Percentiles rank a stretch among this genome's conserved stretches.
phyloP scores from a whole-genome alignment of 92 coral and sea anemone genomes.

The Meandrina meandrites region DNA sequence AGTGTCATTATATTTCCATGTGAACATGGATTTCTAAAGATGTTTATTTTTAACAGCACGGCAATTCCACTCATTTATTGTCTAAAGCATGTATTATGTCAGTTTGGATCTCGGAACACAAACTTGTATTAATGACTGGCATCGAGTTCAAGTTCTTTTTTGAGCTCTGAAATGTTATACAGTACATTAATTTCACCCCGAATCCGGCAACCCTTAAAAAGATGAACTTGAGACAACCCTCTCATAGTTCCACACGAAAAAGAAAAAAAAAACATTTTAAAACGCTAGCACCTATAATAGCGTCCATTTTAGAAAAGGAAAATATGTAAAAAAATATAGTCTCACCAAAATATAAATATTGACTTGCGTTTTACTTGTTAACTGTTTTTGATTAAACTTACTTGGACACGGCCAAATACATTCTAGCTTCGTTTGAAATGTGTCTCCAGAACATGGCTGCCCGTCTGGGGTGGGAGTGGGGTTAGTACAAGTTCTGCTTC shows the following conservation, averaged over 20 bases:
- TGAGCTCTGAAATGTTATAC: too few species aligned
- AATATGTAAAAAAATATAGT: too few species aligned
- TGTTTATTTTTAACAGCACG: too few species aligned
- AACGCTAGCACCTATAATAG: not conserved
- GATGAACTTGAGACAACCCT: not conserved
- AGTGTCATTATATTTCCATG: too few species aligned
- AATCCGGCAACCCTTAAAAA: too few species aligned
- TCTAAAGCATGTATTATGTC: too few species aligned
- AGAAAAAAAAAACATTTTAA: too few species aligned
- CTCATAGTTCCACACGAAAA: not conserved
- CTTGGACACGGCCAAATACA: constrained; percentile 93
- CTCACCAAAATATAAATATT: not conserved
- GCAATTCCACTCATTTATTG: too few species aligned
- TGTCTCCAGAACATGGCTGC: constrained; percentile 66
- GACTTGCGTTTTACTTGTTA: not conserved
- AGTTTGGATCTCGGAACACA: not conserved
- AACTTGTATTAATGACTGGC: not conserved
- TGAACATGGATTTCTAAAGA: too few species aligned
- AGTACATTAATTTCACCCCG: too few species aligned
- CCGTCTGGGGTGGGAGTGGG: constrained; percentile 92
- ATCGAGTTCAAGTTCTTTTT: too few species aligned
- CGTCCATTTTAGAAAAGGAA: not conserved
- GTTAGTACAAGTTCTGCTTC: constrained; percentile 80
- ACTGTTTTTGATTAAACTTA: constrained; percentile 36
- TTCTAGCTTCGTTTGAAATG: constrained; percentile 77